Evolutionary conservation across 2,797 vertebrate genomes (phyloP).

Genomic region (Arvicola amphibius): DNA sequence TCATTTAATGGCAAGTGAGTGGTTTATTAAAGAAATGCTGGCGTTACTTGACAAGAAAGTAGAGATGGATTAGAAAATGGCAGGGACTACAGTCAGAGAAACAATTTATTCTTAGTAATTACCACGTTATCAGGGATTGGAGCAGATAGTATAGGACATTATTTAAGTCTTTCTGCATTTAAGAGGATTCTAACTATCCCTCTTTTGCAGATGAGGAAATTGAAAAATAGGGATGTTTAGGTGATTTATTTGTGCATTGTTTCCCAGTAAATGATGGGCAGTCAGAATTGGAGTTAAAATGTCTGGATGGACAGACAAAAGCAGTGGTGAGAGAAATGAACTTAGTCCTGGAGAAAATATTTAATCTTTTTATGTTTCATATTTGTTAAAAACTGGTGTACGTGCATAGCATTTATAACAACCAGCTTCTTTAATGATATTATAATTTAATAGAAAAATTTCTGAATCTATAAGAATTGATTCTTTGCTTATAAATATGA

Average conservation of each 20-base stretch:
- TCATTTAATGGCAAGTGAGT: constrained; percentile 46
- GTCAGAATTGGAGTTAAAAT: constrained; percentile 32
- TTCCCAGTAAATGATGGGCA: constrained; percentile 44
- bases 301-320: constrained; percentile 29
- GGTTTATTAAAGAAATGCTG: constrained; percentile 55
- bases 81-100: constrained; percentile 24
- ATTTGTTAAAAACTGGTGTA: constrained; percentile 36
- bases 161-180: constrained; percentile 46
- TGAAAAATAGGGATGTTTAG: constrained; percentile 47
- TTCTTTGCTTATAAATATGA: constrained; percentile 54
- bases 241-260: constrained; percentile 47
- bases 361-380: constrained; percentile 51
- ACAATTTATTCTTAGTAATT: constrained; percentile 50
- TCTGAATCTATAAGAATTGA: not conserved
- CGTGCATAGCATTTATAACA: constrained; percentile 31
- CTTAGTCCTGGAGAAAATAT: constrained; percentile 36
- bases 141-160: constrained; percentile 34
- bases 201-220: constrained; percentile 57
- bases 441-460: constrained; percentile 58
- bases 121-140: not conserved
- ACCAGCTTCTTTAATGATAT: constrained; percentile 36
- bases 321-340: constrained; percentile 56
- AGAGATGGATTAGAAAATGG: constrained; percentile 41
- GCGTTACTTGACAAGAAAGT: constrained; percentile 60
- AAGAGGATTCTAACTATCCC: constrained; percentile 2